phyloP scores from a whole-genome alignment of 2,113 vertebrate species.

The Noturus placidus region DNA sequence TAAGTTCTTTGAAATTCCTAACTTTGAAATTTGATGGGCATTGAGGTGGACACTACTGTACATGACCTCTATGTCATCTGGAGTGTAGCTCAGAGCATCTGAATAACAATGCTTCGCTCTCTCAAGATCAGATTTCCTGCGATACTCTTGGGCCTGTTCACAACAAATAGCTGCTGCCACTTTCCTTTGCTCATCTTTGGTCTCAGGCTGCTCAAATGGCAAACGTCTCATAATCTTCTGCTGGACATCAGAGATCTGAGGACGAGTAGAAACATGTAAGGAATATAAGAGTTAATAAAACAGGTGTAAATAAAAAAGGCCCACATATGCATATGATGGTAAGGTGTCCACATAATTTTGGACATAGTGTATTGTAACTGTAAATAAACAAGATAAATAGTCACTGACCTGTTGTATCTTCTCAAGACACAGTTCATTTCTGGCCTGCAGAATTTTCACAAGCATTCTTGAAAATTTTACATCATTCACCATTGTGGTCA shows the following conservation, averaged over 20 bases:
- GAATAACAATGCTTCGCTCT: constrained; percentile 57
- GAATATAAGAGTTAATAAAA: neutral
- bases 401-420: constrained; percentile 38
- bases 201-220: constrained; percentile 62
- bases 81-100: constrained; percentile 56
- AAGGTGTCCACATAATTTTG: neutral
- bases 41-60: no score
- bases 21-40: neutral
- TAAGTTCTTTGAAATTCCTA: neutral
- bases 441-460: constrained; percentile 16
- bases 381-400: constrained; percentile 3
- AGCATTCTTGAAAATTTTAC: constrained; percentile 61
- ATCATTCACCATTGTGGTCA: constrained; percentile 68
- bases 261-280: constrained; percentile 29
- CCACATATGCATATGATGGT: neutral
- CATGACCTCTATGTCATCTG: constrained; percentile 58
- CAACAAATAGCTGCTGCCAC: constrained; percentile 59
- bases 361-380: neutral
- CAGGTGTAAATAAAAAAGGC: neutral
- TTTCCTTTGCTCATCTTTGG: constrained; percentile 61
- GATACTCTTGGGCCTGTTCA: constrained; percentile 64
- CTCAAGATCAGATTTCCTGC: constrained; percentile 50
- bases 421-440: constrained; percentile 26
- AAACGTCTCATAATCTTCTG: constrained; percentile 58
- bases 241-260: constrained; percentile 68